Evolutionary conservation across 2,888 invertebrate species (phyloP).

Genomic region (Bombylius discolor): DNA sequence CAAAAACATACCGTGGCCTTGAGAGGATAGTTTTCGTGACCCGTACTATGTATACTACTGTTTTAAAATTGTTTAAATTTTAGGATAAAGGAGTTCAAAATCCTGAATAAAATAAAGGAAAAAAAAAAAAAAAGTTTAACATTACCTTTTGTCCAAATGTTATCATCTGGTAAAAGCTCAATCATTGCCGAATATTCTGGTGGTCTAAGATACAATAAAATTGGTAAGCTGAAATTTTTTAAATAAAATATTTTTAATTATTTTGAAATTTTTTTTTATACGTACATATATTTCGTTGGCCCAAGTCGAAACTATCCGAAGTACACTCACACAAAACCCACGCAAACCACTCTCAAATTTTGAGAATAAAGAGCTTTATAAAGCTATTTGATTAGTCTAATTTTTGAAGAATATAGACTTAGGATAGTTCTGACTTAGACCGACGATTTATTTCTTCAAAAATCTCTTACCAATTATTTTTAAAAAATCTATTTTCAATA

Average conservation of each 20-base stretch:
- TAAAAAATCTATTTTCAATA: conserved; percentile 40
- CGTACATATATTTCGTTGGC: too few relatives aligned
- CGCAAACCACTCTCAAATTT: too few relatives aligned
- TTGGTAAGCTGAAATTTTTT: conserved; percentile 23
- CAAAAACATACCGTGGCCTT: too few relatives aligned
- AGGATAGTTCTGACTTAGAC: too few relatives aligned
- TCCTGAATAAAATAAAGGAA: background rate
- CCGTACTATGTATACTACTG: too few relatives aligned
- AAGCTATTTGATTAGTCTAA: too few relatives aligned
- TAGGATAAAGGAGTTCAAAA: background rate
- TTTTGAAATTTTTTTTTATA: background rate
- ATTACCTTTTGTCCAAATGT: conserved; percentile 32
- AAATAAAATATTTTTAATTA: background rate
- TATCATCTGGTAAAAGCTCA: conserved; percentile 28
- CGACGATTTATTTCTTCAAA: background rate
- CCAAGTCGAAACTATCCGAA: background rate
- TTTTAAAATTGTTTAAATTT: too few relatives aligned
- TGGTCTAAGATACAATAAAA: conserved; percentile 32
- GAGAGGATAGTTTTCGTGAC: too few relatives aligned
- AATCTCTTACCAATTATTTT: conserved; percentile 35
- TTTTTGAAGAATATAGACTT: too few relatives aligned
- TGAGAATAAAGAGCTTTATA: too few relatives aligned
- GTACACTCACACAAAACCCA: too few relatives aligned
- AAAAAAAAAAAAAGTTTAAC: background rate
- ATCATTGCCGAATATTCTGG: conserved; percentile 32